Evolutionary conservation across 2,113 vertebrate genomes (phyloP).

Genomic region (Myotis davidii): DNA sequence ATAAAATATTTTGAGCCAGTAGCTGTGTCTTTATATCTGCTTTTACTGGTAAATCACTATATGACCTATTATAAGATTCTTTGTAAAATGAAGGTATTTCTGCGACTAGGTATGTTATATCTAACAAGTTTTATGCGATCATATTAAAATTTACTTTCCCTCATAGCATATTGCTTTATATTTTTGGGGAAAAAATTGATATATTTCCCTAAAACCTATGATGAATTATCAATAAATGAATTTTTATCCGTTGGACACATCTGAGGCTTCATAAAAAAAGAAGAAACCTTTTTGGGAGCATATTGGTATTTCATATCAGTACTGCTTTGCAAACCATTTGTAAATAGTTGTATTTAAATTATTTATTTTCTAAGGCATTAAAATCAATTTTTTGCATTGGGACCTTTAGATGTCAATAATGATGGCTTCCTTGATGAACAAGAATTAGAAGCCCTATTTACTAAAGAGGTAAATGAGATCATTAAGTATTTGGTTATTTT

Average conservation of each 20-base stretch:
- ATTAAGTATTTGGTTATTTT: conserved; percentile 20
- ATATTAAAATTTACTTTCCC: conserved; percentile 43
- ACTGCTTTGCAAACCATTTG: neutral
- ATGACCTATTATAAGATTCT: conserved; percentile 1
- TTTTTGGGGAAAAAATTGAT: neutral
- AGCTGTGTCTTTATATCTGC: neutral
- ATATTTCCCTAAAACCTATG: conserved; percentile 16
- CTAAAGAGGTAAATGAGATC: conserved; percentile 92
- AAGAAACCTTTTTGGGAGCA: neutral
- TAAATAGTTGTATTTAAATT: neutral
- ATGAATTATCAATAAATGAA: conserved; percentile 29
- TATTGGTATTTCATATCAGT: conserved; percentile 19
- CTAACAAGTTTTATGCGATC: neutral
- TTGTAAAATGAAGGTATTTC: conserved; percentile 9
- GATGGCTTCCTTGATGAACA: conserved; percentile 97
- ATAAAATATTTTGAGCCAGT: neutral
- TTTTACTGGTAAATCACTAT: conserved; percentile 15
- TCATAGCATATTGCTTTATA: conserved; percentile 22
- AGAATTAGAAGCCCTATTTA: conserved; percentile 97
- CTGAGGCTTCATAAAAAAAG: neutral
- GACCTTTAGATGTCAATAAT: conserved; percentile 92
- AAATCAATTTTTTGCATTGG: conserved; percentile 73
- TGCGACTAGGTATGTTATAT: conserved; percentile 22
- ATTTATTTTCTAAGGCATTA: conserved; percentile 56
- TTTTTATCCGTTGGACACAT: neutral